These are phyloP conservation scores for Aethes cnicana DNA, from an alignment of 2,888 invertebrate species.

Conservation along the genomic window DNA sequence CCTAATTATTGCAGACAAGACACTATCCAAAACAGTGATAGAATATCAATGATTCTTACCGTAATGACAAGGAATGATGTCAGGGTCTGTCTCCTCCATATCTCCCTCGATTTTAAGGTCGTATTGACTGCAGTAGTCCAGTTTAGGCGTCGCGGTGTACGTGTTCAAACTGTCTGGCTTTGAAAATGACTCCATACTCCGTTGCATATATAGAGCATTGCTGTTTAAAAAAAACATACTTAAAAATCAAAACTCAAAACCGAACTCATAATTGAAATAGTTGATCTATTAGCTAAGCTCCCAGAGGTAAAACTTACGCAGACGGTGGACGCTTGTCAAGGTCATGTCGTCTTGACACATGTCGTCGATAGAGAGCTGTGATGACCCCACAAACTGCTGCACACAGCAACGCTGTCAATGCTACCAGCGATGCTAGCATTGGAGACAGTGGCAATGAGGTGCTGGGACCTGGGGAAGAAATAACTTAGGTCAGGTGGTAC, in stretches of 20 bases:
- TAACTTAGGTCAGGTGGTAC: too few relatives aligned
- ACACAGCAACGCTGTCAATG: slow-evolving; percentile 87
- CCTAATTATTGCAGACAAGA: too few relatives aligned
- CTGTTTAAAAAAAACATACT: slow-evolving; percentile 33
- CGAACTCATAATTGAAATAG: too few relatives aligned
- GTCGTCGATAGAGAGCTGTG: slow-evolving; percentile 87
- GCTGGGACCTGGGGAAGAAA: slow-evolving; percentile 76
- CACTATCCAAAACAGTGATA: too few relatives aligned
- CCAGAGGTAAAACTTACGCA: slow-evolving; percentile 56
- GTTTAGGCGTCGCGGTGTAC: slow-evolving; percentile 64
- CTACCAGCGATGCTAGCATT: slow-evolving; percentile 86
- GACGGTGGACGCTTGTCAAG: slow-evolving; percentile 60
- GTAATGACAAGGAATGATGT: slow-evolving; percentile 93
- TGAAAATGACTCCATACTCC: slow-evolving; percentile 65
- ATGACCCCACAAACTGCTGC: slow-evolving; percentile 89
- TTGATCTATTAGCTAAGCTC: too few relatives aligned
- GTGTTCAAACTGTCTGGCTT: slow-evolving; percentile 68
- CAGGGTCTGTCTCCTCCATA: slow-evolving; percentile 88
- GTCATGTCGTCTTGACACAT: slow-evolving; percentile 73
- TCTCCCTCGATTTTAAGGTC: slow-evolving; percentile 79
- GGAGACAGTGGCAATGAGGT: slow-evolving; percentile 86
- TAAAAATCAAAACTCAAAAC: too few relatives aligned
- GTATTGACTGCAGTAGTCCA: slow-evolving; percentile 76
- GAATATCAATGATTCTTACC: slow-evolving; percentile 82
- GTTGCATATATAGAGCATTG: slow-evolving; percentile 65